phyloP scores from a whole-genome alignment of 1,140 invertebrate species.

The Steinernema feltiae region DNA sequence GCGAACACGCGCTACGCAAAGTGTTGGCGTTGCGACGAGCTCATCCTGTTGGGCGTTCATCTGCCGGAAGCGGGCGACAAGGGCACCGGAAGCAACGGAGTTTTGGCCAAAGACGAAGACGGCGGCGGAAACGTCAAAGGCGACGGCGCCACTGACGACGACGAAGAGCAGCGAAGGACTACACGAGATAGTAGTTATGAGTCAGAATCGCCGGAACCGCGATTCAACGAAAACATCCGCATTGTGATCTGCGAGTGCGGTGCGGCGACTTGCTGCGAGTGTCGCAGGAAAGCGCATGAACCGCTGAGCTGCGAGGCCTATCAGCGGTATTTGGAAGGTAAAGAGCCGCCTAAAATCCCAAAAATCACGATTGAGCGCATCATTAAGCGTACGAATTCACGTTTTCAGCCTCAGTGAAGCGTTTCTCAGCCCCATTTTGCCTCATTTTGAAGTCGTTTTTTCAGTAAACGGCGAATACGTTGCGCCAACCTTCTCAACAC shows the following conservation, averaged over 20 bases:
- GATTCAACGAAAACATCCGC: not conserved
- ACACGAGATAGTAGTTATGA: not conserved
- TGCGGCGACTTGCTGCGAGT: not conserved
- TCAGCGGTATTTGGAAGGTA: not conserved
- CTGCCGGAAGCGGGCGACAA: not conserved
- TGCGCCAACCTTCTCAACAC: not conserved
- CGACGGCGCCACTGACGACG: not conserved
- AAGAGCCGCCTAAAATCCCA: not conserved
- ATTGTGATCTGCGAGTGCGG: slow-evolving; percentile 3
- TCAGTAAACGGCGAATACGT: slow-evolving; percentile 2
- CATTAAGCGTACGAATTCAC: too few species aligned
- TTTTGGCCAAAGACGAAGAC: not conserved
- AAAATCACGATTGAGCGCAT: too few species aligned
- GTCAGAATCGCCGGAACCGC: not conserved
- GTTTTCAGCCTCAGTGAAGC: too few species aligned
- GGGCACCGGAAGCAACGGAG: not conserved
- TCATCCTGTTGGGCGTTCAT: not conserved
- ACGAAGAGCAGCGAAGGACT: not conserved
- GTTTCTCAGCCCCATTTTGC: too few species aligned
- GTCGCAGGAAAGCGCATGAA: not conserved
- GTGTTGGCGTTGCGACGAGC: slow-evolving; percentile 2
- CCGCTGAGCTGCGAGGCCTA: not conserved
- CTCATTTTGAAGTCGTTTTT: not conserved
- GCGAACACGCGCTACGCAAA: not conserved
- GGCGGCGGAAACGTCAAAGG: not conserved